These are phyloP conservation scores for Chrysina gloriosa DNA, from an alignment of 2,888 invertebrate genomes.

Conservation along the genomic window DNA sequence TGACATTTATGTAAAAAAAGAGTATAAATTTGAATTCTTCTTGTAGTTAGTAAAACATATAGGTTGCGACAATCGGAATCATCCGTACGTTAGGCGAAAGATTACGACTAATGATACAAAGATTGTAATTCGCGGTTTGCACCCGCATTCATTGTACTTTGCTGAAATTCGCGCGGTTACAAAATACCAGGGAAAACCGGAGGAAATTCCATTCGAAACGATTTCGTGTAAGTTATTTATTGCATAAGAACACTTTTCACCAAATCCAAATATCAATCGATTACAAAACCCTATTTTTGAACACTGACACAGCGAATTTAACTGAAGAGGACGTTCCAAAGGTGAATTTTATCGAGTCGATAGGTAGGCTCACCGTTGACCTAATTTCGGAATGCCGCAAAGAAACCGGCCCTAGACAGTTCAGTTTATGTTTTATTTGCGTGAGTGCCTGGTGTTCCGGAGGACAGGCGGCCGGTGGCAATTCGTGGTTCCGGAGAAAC, in stretches of 20 bases:
- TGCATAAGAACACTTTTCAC: background rate
- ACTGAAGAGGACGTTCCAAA: background rate
- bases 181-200: background rate
- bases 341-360: background rate
- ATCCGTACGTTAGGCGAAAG: too few relatives aligned
- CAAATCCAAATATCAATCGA: too few relatives aligned
- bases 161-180: background rate
- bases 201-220: background rate
- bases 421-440: background rate
- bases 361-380: background rate
- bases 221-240: background rate
- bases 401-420: background rate
- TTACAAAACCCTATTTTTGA: too few relatives aligned
- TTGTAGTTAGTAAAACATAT: too few relatives aligned
- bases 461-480: background rate
- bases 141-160: too few relatives aligned
- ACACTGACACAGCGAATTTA: background rate
- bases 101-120: too few relatives aligned
- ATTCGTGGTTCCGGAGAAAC: background rate
- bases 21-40: too few relatives aligned
- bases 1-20: too few relatives aligned
- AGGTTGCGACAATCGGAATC: too few relatives aligned
- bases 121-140: too few relatives aligned
- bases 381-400: background rate
- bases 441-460: background rate